Base-by-base conservation (phyloP, 2,797 vertebrate genomes). In the Gymnothorax javanicus region DNA sequence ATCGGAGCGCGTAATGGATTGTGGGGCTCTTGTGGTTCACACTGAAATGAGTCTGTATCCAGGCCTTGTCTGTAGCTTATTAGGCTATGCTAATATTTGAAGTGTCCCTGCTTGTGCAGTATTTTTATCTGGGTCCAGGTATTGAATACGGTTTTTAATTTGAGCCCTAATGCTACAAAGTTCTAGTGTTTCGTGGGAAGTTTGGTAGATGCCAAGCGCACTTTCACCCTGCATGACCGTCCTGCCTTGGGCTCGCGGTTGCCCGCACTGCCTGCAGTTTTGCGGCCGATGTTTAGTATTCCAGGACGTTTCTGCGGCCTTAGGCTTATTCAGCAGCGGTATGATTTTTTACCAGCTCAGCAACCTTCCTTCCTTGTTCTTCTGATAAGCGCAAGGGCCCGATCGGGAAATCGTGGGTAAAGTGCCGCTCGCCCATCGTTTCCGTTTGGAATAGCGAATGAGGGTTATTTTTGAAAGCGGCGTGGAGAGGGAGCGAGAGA, bases 391-490 rank as follows among this genome's bases (percentile, higher is more conserved):
- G 67, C 7, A 82, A 58, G 11, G 25, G 88, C 83, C 33, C 83
- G 86, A 91, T 89, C 84, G 50, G 89, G 62, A 90, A 92, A 90
- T 92, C 89, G 89, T 3, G 54, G 43, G 83, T 77, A 77, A 56
- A 86, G 67, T 3, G n/a, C 57, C 7, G 50, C 17, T 52, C 7
- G n/a, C 56, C 23, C 83, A 43, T 75, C 43, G 4, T 77, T 58
- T 85, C 56, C 43, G n/a, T 43, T 73, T 20, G 43, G 84, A 81
- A 84, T 56, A n/a, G 81, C 33, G 17, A 91, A 92, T 91, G 73
- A 90, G 69, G 88, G 89, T 86, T 90, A 82, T 90, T 64, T 90
- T 88, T 90, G 58, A 4, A 87, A 92, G 90, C 83, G 89, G 90
- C 91, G 91, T 91, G 43, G 33, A 43, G 33, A 43, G 33, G 2